These are phyloP conservation scores for Hydroisotoma schaefferi DNA, from an alignment of 2,888 invertebrate genomes.

Conservation along the genomic window DNA sequence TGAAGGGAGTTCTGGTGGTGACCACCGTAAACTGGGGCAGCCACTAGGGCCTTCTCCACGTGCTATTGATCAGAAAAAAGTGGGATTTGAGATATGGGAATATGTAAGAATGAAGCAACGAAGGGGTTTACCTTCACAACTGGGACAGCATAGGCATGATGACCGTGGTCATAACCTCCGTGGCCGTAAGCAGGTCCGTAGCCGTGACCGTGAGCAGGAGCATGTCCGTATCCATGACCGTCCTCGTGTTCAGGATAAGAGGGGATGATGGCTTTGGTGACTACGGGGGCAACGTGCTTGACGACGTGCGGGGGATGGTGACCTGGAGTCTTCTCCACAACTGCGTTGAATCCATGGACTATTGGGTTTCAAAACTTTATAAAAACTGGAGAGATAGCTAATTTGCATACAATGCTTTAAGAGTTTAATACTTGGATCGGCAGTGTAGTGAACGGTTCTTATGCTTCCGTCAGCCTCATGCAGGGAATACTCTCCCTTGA, in stretches of 20 bases:
- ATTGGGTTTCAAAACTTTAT: background rate
- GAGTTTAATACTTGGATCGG: background rate
- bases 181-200: constrained; percentile 3
- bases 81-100: no score
- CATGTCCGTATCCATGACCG: constrained; percentile 6
- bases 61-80: background rate
- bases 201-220: no score
- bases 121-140: background rate
- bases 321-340: constrained; percentile 41
- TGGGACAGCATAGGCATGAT: constrained; percentile 4
- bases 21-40: background rate
- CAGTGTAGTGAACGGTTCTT: background rate
- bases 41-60: no score
- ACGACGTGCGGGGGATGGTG: constrained; percentile 29
- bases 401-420: background rate
- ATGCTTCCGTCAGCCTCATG: constrained; percentile 30
- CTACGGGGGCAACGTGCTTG: constrained; percentile 25
- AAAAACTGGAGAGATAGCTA: background rate
- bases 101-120: background rate
- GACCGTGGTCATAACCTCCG: constrained; percentile 5
- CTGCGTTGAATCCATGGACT: constrained; percentile 40
- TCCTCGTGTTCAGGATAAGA: constrained; percentile 1
- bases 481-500: constrained; percentile 29
- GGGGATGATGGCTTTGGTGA: constrained; percentile 15
- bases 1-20: no score